A percentile compares a stretch with the other conserved stretches of the same genome.
Conservation (phyloP, 2,888 invertebrate genomes). For the Cephus sareptanus region DNA sequence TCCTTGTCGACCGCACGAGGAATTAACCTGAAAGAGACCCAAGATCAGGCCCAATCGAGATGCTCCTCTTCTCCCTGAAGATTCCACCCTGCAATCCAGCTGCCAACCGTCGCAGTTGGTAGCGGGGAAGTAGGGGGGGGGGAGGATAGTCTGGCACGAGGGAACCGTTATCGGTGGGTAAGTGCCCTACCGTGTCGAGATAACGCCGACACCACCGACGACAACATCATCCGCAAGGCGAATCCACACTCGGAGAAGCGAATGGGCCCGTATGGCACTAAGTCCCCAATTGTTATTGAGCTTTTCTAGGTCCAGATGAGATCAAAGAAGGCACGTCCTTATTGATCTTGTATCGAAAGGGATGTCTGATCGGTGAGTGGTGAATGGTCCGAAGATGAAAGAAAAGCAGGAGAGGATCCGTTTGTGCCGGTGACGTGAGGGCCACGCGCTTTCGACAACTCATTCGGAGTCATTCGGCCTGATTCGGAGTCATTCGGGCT, state of each 20-base stretch:
- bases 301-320: not conserved
- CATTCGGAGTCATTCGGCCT: not conserved
- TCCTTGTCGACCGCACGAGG: not conserved
- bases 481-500: not conserved
- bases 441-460: conserved; percentile 5
- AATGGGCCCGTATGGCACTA: not conserved
- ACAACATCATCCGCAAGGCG: conserved; percentile 51
- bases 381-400: not conserved
- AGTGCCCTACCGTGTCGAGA: conserved; percentile 64
- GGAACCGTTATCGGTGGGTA: conserved; percentile 59
- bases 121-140: conserved; percentile 17
- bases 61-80: not conserved
- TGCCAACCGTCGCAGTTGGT: not conserved
- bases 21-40: not conserved
- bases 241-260: not conserved
- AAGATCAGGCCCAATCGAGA: not conserved
- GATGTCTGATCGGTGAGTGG: not conserved
- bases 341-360: not conserved
- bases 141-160: conserved; percentile 9
- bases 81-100: not conserved
- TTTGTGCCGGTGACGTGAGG: not conserved
- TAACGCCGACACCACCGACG: conserved; percentile 63
- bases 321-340: not conserved
- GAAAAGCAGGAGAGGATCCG: not conserved
- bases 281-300: not conserved